phyloP scores from a whole-genome alignment of 2,113 vertebrate species.

The Pontoporia blainvillei region DNA sequence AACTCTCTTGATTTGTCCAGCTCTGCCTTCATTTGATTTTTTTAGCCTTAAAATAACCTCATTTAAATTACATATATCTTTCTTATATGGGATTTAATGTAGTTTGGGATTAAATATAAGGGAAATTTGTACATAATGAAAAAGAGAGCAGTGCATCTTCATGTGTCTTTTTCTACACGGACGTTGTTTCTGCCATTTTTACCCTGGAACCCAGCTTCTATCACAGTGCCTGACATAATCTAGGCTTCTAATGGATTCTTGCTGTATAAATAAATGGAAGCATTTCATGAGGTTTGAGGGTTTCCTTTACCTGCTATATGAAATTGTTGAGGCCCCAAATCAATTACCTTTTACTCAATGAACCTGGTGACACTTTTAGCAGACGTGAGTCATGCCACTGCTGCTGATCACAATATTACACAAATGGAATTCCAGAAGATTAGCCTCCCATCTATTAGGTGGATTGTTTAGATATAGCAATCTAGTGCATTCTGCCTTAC shows the following conservation, averaged over 20 bases:
- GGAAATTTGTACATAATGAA: background rate
- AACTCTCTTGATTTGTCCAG: background rate
- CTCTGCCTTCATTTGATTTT: background rate
- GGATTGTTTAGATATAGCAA: background rate
- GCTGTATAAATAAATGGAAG: background rate
- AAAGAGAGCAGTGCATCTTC: background rate
- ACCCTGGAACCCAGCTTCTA: background rate
- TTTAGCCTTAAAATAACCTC: background rate
- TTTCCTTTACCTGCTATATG: background rate
- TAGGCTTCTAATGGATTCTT: background rate
- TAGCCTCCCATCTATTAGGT: background rate
- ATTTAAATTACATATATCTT: background rate
- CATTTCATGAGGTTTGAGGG: constrained; percentile 5
- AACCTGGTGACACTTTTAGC: background rate
- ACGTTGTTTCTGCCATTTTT: background rate
- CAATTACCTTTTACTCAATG: background rate
- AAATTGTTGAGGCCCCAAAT: background rate
- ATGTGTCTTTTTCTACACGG: background rate
- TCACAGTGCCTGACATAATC: background rate
- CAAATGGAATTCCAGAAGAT: background rate
- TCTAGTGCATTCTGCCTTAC: background rate
- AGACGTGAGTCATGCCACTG: background rate
- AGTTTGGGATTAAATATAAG: background rate
- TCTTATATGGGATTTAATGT: background rate
- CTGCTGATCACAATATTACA: background rate